Percentiles rank a stretch among this genome's conserved stretches.
phyloP scores from a whole-genome alignment of 92 coral and sea anemone genomes.

The Pocillopora grandis region DNA sequence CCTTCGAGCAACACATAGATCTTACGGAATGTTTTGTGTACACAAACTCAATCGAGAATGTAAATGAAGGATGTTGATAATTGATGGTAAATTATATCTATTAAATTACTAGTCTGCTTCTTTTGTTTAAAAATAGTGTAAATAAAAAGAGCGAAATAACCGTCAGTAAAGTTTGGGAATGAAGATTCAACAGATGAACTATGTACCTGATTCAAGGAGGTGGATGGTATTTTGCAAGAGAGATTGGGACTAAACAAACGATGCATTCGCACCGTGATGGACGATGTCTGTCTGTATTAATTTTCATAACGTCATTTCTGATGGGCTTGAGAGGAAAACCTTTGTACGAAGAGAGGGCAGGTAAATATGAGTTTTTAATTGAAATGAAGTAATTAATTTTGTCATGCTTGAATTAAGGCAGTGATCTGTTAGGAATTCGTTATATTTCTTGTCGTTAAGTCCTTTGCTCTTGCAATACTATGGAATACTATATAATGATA shows the following conservation, averaged over 20 bases:
- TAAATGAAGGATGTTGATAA: neutral
- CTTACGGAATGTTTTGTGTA: slow-evolving; percentile 14
- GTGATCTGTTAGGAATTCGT: too few species aligned
- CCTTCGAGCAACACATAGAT: neutral
- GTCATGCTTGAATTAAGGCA: too few species aligned
- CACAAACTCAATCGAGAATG: neutral
- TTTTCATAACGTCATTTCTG: slow-evolving; percentile 3
- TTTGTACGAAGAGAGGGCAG: neutral
- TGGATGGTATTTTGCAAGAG: neutral
- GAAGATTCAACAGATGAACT: too few species aligned
- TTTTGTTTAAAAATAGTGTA: too few species aligned
- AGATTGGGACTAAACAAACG: neutral
- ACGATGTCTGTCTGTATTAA: neutral
- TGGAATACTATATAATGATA: too few species aligned
- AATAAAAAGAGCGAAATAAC: too few species aligned
- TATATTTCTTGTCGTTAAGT: too few species aligned
- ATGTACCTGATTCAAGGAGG: neutral
- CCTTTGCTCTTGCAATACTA: too few species aligned
- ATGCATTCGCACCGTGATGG: neutral
- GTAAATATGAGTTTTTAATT: neutral
- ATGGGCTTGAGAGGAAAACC: neutral
- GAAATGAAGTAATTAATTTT: too few species aligned
- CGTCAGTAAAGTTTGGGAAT: too few species aligned
- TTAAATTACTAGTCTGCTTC: too few species aligned
- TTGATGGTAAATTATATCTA: neutral